Evolutionary conservation across 2,113 vertebrate genomes (phyloP).

Genomic region (Columba janthina): DNA sequence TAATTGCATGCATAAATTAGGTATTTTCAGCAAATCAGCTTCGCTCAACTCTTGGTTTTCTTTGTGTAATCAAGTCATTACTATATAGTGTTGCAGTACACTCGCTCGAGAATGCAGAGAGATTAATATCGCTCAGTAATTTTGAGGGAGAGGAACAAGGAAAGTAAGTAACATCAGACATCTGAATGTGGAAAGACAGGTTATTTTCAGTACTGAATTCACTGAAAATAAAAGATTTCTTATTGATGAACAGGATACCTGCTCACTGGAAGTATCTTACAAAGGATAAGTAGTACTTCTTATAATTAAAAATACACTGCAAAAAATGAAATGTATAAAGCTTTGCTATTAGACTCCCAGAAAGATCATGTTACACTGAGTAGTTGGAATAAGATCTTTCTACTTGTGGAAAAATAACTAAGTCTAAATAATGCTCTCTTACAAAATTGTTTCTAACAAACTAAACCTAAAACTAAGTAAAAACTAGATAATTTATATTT

Average conservation of each 20-base stretch:
- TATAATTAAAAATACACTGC: background rate
- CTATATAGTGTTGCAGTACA: background rate
- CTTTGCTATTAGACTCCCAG: background rate
- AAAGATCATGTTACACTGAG: background rate
- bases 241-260: background rate
- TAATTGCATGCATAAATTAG: conserved; percentile 1
- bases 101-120: background rate
- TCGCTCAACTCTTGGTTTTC: background rate
- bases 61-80: background rate
- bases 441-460: background rate
- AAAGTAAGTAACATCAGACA: background rate
- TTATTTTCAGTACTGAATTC: background rate
- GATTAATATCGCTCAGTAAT: background rate
- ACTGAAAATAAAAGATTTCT: background rate
- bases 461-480: background rate
- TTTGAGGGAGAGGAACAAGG: background rate
- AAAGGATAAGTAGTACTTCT: background rate
- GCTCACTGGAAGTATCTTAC: background rate
- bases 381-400: background rate
- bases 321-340: background rate
- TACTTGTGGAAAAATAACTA: background rate
- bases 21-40: background rate
- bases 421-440: background rate
- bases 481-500: background rate
- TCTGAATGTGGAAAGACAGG: background rate